These are phyloP conservation scores for Drosophila limbata DNA, from an alignment of 2,888 invertebrate species.

Conservation along the genomic window DNA sequence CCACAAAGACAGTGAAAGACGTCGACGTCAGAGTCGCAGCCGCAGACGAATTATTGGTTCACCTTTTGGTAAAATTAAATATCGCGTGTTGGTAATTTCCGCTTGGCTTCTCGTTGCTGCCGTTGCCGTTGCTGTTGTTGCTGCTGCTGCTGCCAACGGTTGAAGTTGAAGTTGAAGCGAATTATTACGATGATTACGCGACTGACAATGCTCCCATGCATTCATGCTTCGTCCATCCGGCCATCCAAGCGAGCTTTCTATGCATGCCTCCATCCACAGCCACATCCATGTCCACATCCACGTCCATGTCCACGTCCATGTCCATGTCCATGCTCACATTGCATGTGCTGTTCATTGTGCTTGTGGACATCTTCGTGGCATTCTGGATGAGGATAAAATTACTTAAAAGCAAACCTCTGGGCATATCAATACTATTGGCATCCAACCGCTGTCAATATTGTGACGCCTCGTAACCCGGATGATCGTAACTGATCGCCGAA, in stretches of 20 bases:
- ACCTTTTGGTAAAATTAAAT: conserved; percentile 82
- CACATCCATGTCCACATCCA: conserved; percentile 10
- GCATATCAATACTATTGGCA: conserved; percentile 71
- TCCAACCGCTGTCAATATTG: conserved; percentile 78
- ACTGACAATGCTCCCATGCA: conserved; percentile 78
- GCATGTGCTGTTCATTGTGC: conserved; percentile 61
- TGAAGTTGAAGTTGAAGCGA: conserved; percentile 69
- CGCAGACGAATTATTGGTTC: conserved; percentile 74
- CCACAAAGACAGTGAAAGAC: conserved; percentile 3
- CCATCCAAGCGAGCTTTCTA: conserved; percentile 42
- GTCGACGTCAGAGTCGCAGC: conserved; percentile 24
- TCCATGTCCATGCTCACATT: conserved; percentile 39
- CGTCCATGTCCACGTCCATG: conserved; percentile 4
- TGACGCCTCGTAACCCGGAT: conserved; percentile 73
- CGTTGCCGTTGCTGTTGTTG: conserved; percentile 53
- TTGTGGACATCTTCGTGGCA: conserved; percentile 77
- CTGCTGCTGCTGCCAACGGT: conserved; percentile 64
- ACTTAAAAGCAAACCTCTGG: conserved; percentile 72
- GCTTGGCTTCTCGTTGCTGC: conserved; percentile 79
- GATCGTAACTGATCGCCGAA: conserved; percentile 58
- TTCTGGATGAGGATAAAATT: conserved; percentile 79
- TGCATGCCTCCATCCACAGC: conserved; percentile 42
- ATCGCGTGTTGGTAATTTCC: conserved; percentile 83
- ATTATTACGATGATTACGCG: conserved; percentile 81
- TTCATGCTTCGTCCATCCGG: conserved; percentile 72